These are phyloP conservation scores for Spodoptera litura DNA, from an alignment of 1,140 invertebrate species.

Conservation along the genomic window DNA sequence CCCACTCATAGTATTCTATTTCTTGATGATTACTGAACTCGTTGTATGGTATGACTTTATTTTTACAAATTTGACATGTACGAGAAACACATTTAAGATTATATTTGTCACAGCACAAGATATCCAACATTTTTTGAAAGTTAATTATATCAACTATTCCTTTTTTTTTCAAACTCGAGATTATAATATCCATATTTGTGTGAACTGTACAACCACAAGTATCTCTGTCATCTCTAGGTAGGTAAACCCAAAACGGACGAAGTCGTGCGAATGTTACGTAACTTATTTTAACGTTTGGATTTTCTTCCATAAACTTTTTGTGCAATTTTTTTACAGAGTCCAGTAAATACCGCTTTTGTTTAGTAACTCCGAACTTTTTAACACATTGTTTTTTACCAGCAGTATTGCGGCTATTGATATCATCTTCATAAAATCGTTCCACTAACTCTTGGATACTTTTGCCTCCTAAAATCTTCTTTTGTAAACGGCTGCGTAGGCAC, in stretches of 20 bases:
- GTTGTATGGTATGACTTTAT: constrained; percentile 11
- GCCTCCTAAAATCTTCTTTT: too few species aligned
- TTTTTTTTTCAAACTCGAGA: constrained; percentile 6
- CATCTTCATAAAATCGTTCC: too few species aligned
- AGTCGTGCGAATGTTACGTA: constrained; percentile 25
- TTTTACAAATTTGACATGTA: constrained; percentile 16
- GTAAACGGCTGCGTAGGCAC: too few species aligned
- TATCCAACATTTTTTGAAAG: neutral
- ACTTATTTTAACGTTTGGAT: constrained; percentile 19
- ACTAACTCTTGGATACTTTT: too few species aligned
- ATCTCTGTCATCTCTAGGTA: constrained; percentile 19
- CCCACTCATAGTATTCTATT: constrained; percentile 15
- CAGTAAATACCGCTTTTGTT: too few species aligned
- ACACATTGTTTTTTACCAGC: too few species aligned
- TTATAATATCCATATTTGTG: constrained; percentile 33
- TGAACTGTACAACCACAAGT: constrained; percentile 33
- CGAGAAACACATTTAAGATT: constrained; percentile 15
- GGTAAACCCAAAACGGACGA: constrained; percentile 33
- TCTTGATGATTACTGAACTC: constrained; percentile 16
- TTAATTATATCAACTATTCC: neutral
- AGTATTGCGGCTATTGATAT: too few species aligned
- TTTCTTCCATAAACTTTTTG: constrained; percentile 18
- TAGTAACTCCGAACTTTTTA: too few species aligned
- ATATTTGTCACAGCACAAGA: constrained; percentile 23
- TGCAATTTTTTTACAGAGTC: constrained; percentile 21